phyloP scores from a whole-genome alignment of 2,113 vertebrate species.

The Anhinga anhinga region DNA sequence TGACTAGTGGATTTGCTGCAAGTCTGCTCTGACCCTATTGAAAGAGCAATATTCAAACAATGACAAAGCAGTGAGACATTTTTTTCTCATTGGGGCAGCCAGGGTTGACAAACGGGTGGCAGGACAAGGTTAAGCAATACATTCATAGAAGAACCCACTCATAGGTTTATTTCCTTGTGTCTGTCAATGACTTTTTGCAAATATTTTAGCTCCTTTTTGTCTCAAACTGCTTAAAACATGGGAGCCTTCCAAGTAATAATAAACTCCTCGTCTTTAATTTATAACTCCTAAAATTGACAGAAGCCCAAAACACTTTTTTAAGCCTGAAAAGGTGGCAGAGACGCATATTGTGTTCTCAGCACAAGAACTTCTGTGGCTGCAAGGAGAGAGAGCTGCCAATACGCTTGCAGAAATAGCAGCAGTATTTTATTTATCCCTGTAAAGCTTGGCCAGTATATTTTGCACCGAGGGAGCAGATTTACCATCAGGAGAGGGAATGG shows the following conservation, averaged over 20 bases:
- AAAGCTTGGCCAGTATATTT: slow-evolving; percentile 31
- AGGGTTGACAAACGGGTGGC: neutral
- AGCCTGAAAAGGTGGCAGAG: slow-evolving; percentile 58
- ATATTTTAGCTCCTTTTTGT: neutral
- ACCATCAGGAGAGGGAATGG: neutral
- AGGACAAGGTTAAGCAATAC: slow-evolving; percentile 3
- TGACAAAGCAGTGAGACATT: slow-evolving; percentile 9
- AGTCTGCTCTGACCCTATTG: slow-evolving; percentile 27
- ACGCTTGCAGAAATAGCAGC: slow-evolving; percentile 57
- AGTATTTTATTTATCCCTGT: slow-evolving; percentile 41
- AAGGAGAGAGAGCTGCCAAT: slow-evolving; percentile 52
- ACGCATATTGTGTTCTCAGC: slow-evolving; percentile 52
- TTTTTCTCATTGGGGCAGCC: neutral
- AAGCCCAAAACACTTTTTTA: slow-evolving; percentile 40
- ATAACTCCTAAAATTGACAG: slow-evolving; percentile 42
- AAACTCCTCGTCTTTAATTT: slow-evolving; percentile 44
- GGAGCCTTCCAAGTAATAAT: slow-evolving; percentile 26
- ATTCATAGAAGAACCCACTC: neutral
- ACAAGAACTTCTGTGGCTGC: slow-evolving; percentile 49
- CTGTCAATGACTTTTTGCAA: neutral
- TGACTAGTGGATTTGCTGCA: neutral
- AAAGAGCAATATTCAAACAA: slow-evolving; percentile 26
- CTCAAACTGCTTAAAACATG: neutral
- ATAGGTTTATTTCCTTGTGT: neutral
- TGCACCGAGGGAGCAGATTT: slow-evolving; percentile 7